phyloP scores from a whole-genome alignment of 2,797 vertebrate genomes.

The Antennarius maculatus region DNA sequence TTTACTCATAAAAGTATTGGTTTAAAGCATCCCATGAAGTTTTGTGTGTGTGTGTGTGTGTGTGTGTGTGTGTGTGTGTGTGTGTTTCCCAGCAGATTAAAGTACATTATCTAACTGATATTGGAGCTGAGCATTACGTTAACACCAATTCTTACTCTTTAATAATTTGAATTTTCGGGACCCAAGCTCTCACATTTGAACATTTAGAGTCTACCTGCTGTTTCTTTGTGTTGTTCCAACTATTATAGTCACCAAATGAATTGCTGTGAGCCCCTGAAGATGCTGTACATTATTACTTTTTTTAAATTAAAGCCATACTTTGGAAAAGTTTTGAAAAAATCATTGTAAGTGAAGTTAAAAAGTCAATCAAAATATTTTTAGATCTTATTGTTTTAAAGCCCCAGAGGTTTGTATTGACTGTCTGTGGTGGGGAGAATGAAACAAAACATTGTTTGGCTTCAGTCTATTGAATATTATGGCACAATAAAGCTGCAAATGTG shows the following conservation, averaged over 20 bases:
- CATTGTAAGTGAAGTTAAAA: slow-evolving; percentile 34
- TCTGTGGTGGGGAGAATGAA: slow-evolving; percentile 5
- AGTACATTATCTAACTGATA: too few species aligned
- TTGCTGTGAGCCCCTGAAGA: background rate
- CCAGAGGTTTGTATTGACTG: background rate
- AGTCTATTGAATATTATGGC: background rate
- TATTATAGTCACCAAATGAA: background rate
- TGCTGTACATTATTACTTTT: slow-evolving; percentile 14
- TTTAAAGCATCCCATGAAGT: too few species aligned
- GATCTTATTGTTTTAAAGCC: slow-evolving; percentile 17
- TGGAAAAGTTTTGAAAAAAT: slow-evolving; percentile 4
- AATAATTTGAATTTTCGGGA: too few species aligned
- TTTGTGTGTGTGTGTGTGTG: too few species aligned
- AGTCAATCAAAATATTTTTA: slow-evolving; percentile 29
- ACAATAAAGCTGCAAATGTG: background rate
- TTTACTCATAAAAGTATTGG: too few species aligned
- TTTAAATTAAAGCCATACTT: slow-evolving; percentile 23
- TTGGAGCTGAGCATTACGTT: too few species aligned
- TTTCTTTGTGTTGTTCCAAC: background rate
- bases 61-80: too few species aligned
- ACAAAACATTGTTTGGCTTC: background rate
- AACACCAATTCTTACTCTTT: too few species aligned
- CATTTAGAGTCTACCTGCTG: background rate
- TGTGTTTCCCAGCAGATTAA: too few species aligned
- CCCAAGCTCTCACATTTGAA: too few species aligned